Evolutionary conservation across 64 coral and sea anemone genomes (phyloP).

Genomic region (Montipora efflorescens): DNA sequence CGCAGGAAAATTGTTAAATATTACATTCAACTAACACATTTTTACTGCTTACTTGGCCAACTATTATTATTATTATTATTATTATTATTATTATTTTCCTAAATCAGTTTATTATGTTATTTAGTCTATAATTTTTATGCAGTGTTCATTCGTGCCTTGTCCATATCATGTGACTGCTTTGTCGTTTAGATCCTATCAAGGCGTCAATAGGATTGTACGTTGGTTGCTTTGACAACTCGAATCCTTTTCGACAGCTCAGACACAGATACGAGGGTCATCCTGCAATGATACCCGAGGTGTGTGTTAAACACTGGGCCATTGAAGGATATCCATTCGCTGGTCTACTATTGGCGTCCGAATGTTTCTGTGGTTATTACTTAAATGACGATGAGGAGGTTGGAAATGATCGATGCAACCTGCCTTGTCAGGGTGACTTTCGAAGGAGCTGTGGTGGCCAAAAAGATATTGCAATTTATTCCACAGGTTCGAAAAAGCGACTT

Average conservation of each 20-base stretch:
- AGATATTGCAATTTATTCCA: conserved; percentile 34
- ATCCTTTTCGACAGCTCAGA: neutral
- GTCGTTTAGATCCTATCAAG: conserved; percentile 3
- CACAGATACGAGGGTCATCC: conserved; percentile 28
- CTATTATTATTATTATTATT: too few relatives aligned
- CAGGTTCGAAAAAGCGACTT: neutral
- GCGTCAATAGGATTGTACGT: neutral
- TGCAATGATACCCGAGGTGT: conserved; percentile 22
- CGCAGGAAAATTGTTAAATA: too few relatives aligned
- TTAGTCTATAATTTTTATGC: neutral
- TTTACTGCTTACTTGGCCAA: too few relatives aligned
- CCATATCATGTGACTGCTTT: neutral
- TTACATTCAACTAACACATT: too few relatives aligned
- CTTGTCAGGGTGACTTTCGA: conserved; percentile 30
- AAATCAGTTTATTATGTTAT: too few relatives aligned
- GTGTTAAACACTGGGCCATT: neutral
- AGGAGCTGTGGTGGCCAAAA: conserved; percentile 41
- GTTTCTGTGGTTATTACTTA: conserved; percentile 35
- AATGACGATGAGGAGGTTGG: neutral
- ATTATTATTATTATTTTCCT: too few relatives aligned
- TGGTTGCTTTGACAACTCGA: conserved; percentile 35
- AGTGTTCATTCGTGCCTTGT: too few relatives aligned
- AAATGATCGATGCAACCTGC: neutral
- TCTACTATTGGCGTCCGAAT: conserved; percentile 21
- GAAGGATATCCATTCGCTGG: conserved; percentile 21